Conservation (phyloP, 2,888 invertebrate species). For the Habrosyne pyritoides region DNA sequence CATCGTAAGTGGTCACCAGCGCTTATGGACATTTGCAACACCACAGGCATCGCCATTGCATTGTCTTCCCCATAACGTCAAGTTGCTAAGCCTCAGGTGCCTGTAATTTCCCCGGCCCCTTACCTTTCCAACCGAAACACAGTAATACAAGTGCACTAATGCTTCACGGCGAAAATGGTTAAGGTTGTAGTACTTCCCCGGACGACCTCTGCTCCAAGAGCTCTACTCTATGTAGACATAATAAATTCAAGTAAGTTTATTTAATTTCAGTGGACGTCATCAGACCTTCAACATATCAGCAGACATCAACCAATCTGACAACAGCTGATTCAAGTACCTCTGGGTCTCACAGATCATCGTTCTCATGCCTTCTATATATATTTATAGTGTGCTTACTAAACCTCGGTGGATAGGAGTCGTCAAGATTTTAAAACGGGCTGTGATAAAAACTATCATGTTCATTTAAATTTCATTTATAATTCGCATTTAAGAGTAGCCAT, state of each 20-base stretch:
- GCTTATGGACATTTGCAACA: no score
- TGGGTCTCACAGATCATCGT: constrained; percentile 30
- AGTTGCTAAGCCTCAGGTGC: no score
- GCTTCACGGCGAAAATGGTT: no score
- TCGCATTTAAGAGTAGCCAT: background rate
- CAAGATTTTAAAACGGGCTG: constrained; percentile 66
- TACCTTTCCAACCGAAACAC: no score
- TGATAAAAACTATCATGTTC: constrained; percentile 67
- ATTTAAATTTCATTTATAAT: constrained; percentile 23
- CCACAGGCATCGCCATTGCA: no score
- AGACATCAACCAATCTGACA: constrained; percentile 65
- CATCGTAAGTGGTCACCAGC: no score
- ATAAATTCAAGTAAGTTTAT: constrained; percentile 6
- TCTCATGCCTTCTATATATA: constrained; percentile 38
- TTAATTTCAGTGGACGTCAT: constrained; percentile 73
- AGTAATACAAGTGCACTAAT: no score
- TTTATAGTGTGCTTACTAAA: constrained; percentile 46
- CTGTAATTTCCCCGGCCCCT: no score
- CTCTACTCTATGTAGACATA: no score
- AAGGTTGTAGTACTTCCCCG: no score
- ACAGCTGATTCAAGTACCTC: constrained; percentile 59
- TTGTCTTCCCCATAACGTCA: no score
- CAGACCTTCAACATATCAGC: constrained; percentile 56
- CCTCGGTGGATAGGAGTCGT: constrained; percentile 56
- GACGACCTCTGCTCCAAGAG: no score